Percentiles rank a stretch among this genome's conserved stretches.
These are phyloP conservation scores for Agapetus fuscipes DNA, from an alignment of 2,888 invertebrate species.

Conservation along the genomic window DNA sequence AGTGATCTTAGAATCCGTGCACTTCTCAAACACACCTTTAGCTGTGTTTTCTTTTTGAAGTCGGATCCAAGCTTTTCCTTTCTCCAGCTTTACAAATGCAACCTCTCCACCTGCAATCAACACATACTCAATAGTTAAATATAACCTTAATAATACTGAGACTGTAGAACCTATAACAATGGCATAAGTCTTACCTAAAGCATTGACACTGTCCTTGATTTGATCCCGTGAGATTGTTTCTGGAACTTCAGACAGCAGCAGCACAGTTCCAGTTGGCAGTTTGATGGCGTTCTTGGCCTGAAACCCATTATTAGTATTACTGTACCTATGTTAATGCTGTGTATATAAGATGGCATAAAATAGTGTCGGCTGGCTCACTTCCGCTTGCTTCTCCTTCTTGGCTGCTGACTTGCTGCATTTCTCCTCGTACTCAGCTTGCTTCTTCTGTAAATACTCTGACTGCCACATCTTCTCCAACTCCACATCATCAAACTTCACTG, in stretches of 20 bases:
- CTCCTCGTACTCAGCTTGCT: slow-evolving; percentile 56
- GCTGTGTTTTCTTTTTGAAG: slow-evolving; percentile 61
- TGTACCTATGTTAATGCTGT: too few relatives aligned
- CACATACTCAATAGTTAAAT: background rate
- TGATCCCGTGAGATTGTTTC: slow-evolving; percentile 58
- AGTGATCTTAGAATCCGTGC: slow-evolving; percentile 52
- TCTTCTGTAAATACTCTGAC: slow-evolving; percentile 54
- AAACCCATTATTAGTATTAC: too few relatives aligned
- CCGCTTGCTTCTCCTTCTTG: slow-evolving; percentile 35
- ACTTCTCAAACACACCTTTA: slow-evolving; percentile 50
- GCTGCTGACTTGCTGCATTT: slow-evolving; percentile 48
- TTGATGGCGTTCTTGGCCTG: slow-evolving; percentile 30
- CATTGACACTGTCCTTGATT: slow-evolving; percentile 59
- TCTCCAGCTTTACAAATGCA: slow-evolving; percentile 64
- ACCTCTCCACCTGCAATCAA: slow-evolving; percentile 40
- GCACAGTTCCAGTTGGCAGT: slow-evolving; percentile 63
- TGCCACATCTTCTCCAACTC: slow-evolving; percentile 62
- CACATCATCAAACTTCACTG: slow-evolving; percentile 57
- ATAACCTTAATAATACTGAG: too few relatives aligned
- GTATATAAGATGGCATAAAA: too few relatives aligned
- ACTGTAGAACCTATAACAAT: too few relatives aligned
- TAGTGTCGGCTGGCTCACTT: too few relatives aligned
- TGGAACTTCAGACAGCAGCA: slow-evolving; percentile 57
- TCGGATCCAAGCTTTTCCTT: slow-evolving; percentile 63
- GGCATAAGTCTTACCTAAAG: slow-evolving; percentile 41